Evolutionary conservation across 2,888 invertebrate genomes (phyloP), one percentile per base, ranked within the genome.

Genomic region (Papilio protenor): DNA sequence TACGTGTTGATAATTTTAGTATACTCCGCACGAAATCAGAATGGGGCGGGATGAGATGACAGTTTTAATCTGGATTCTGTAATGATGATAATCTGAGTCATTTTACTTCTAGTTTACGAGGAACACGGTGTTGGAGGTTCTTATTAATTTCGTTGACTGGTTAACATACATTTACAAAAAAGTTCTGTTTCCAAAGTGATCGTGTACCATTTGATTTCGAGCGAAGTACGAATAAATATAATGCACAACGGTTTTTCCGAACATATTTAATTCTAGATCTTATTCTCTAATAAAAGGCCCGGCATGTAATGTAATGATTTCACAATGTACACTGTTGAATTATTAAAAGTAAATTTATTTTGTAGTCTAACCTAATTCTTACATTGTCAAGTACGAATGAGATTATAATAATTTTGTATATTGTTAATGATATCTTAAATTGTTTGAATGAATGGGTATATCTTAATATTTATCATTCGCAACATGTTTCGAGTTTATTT

Each of bases 401-500:
- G 59, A 23, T 4, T 61, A 27, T 61, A 6, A 14, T 2, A 16
- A 1, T 23, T 10, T 2, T 33, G 4, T 16, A 16, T 18, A 52
- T 6, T 52, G 55, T 55, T n/a, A n/a, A n/a, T 55, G 55, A 55
- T n/a, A 8, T 16, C 18, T 55, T 55, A 6, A 12, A 12, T 11
- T 33, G 33, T 33, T 3, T 33, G 64, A 49, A 49, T 33, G 18
- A 64, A n/a, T 14, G 66, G 1, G 18, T 33, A 16, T 64, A 12
- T 6, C 33, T 64, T 64, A 16, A 64, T 14, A 1, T 18, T 27
- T 27, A 6, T 45, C n/a, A 57, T 45, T 27, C 21, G 59, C 4
- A 33, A 55, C n/a, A n/a, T 69, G 69, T 40, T 69, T 1, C 27
- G 45, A 14, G 33, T 64, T 75, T 10, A 71, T 27, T 72, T 40